Evolutionary conservation across 2,797 vertebrate genomes (phyloP).

Genomic region (Syngnathus acus): DNA sequence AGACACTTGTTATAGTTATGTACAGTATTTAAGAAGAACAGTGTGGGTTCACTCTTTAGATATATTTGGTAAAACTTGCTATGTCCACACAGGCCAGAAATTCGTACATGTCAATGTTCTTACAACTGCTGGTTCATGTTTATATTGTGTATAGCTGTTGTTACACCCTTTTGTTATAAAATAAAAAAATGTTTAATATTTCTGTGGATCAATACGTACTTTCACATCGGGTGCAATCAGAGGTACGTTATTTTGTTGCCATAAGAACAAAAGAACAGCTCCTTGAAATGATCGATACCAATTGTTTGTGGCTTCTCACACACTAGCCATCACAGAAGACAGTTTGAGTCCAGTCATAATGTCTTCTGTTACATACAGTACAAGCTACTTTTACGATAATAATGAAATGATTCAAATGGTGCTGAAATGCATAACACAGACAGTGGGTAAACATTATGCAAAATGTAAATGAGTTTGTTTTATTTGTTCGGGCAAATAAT

Average conservation of each 20-base stretch:
- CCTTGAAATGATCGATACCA: no score
- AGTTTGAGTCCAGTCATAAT: not conserved
- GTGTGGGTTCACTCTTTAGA: not conserved
- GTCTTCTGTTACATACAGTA: no score
- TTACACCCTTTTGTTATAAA: conserved; percentile 37
- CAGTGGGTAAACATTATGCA: no score
- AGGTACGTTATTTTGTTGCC: no score
- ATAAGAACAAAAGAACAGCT: no score
- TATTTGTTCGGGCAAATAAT: no score
- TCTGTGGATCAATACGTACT: not conserved
- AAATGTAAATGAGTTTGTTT: no score
- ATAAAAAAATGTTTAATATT: conserved; percentile 13
- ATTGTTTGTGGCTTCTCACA: no score
- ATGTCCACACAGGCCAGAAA: not conserved
- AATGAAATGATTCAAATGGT: no score
- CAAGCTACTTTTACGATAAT: no score
- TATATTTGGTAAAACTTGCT: not conserved
- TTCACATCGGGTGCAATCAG: not conserved
- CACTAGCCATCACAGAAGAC: no score
- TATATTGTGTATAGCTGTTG: conserved; percentile 20
- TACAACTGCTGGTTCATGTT: conserved; percentile 4
- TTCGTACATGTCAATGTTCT: not conserved
- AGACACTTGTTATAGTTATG: not conserved
- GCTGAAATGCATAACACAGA: no score
- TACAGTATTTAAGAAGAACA: not conserved